Evolutionary conservation across 1,140 invertebrate genomes (phyloP).

Genomic region (Calycopis cecrops): DNA sequence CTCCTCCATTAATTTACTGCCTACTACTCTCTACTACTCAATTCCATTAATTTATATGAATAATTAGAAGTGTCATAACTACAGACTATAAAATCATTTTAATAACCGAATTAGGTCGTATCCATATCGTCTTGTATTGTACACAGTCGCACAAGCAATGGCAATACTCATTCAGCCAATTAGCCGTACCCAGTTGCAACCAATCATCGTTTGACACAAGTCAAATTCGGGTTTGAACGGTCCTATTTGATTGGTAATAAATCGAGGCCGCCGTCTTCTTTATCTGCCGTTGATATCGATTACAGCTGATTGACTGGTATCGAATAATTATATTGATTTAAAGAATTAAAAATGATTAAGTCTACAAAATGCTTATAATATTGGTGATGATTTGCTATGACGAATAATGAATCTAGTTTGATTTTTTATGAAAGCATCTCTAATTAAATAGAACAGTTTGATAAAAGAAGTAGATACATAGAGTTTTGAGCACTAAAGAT

Average conservation of each 20-base stretch:
- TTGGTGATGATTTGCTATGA: too few relatives aligned
- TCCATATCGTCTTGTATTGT: conserved; percentile 17
- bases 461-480: not conserved
- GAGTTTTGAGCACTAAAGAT: too few relatives aligned
- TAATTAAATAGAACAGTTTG: not conserved
- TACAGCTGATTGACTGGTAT: conserved; percentile 15
- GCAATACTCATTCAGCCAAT: conserved; percentile 66
- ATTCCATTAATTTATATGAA: too few relatives aligned
- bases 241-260: conserved; percentile 59
- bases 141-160: conserved; percentile 26
- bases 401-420: too few relatives aligned
- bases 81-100: too few relatives aligned
- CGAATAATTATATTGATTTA: conserved; percentile 2
- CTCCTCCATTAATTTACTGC: too few relatives aligned
- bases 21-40: too few relatives aligned
- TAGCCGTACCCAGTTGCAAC: conserved; percentile 58
- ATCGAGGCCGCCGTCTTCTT: conserved; percentile 63
- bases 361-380: too few relatives aligned
- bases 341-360: not conserved
- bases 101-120: not conserved
- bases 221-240: conserved; percentile 58
- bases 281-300: conserved; percentile 36
- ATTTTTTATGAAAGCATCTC: too few relatives aligned
- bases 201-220: conserved; percentile 69
- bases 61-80: too few relatives aligned